phyloP scores from a whole-genome alignment of 1,140 invertebrate species.

The Diplogasteroides magnus region DNA sequence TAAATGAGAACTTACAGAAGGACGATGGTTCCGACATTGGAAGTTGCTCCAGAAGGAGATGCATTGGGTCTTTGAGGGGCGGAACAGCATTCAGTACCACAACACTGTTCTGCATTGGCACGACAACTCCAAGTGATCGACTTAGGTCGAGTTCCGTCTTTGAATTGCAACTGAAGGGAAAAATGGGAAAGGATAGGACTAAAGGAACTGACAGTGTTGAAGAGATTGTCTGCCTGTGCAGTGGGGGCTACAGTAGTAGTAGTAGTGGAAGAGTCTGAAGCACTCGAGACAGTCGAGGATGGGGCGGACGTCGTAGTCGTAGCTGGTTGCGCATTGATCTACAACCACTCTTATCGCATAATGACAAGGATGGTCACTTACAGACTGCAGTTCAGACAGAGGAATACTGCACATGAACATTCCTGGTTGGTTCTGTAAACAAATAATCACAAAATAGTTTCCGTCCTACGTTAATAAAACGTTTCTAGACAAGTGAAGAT shows the following conservation, averaged over 20 bases:
- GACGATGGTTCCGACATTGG: neutral
- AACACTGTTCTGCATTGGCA: slow-evolving; percentile 34
- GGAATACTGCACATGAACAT: neutral
- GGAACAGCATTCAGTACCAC: slow-evolving; percentile 43
- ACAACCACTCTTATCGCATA: neutral
- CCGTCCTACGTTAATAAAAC: neutral
- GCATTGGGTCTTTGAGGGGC: slow-evolving; percentile 14
- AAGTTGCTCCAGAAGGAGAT: neutral
- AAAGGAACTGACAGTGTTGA: slow-evolving; percentile 11
- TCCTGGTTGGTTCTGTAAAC: neutral
- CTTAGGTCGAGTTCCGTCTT: slow-evolving; percentile 40
- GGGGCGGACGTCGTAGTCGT: slow-evolving; percentile 13
- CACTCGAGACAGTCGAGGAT: neutral
- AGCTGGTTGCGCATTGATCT: slow-evolving; percentile 3
- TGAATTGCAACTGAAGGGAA: slow-evolving; percentile 36
- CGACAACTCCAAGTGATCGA: slow-evolving; percentile 39
- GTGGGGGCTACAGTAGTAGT: slow-evolving; percentile 19
- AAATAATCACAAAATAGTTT: neutral
- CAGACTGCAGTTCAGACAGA: neutral
- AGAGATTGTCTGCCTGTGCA: slow-evolving; percentile 15
- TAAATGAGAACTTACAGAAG: neutral
- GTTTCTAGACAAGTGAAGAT: neutral
- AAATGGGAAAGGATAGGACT: neutral
- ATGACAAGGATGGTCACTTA: neutral
- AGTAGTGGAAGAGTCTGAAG: slow-evolving; percentile 10